These are phyloP conservation scores for Neomorphus geoffroyi DNA, from an alignment of 2,797 vertebrate genomes.

Conservation along the genomic window DNA sequence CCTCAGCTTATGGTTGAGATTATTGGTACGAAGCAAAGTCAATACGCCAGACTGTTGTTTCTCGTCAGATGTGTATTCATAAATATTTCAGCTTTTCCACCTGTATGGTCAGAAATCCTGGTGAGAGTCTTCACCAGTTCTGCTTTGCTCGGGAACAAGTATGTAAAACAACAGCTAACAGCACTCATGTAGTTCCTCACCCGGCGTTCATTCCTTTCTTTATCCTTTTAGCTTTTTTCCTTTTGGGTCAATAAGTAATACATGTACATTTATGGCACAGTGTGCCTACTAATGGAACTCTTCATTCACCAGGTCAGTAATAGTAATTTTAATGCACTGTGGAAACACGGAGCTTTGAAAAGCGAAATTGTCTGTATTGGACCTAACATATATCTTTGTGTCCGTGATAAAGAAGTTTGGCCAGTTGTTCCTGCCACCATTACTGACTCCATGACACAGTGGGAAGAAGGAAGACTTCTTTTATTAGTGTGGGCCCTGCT, in stretches of 20 bases:
- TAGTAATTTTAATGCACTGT: background rate
- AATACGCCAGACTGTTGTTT: background rate
- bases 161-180: background rate
- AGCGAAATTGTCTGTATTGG: background rate
- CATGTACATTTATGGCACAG: background rate
- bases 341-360: background rate
- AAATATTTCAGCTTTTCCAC: background rate
- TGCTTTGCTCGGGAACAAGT: background rate
- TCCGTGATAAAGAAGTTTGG: background rate
- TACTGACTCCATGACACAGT: background rate
- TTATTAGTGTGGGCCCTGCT: background rate
- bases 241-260: background rate
- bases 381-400: accelerated
- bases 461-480: background rate
- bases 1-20: background rate
- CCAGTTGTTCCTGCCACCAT: background rate
- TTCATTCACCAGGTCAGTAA: background rate
- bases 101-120: background rate
- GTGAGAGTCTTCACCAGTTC: background rate
- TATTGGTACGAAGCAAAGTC: background rate
- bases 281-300: background rate
- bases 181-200: background rate
- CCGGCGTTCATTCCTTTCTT: background rate
- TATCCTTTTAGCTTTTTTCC: background rate
- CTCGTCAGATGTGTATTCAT: background rate